Evolutionary conservation across 2,797 vertebrate species (phyloP), one percentile per base, ranked within the genome.

Genomic region (Danio aesculapii): DNA sequence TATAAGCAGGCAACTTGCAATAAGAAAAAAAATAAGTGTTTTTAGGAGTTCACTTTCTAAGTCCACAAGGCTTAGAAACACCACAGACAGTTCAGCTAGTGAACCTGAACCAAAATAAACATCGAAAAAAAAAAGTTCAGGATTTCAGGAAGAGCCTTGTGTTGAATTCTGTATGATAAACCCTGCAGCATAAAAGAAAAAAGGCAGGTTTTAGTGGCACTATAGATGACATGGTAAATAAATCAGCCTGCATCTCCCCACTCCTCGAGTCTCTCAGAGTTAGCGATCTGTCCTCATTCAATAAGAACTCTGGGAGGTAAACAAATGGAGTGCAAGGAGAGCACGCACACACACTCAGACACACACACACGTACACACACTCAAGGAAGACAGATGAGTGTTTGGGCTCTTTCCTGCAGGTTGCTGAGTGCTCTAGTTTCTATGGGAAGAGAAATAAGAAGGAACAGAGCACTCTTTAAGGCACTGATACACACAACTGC

Each of bases 341-440:
- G 17, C 64, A 39, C 76, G 4, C 58, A 75, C 64, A 70, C 76
- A 69, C 57, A 69, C 43, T 46, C 46, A 62, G 3, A 8, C 7
- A 52, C 44, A 52, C 78, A 73, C 30, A 52, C 78, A 73, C 30
- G 30, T 46, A 88, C 89, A 81, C 52, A 50, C 19, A 66, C 88
- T 61, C 82, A 85, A 84, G 84, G 46, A 70, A 75, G 88, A 92
- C 89, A 78, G 88, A 92, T 92, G 87, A 86, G 79, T 90, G 88
- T 89, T 89, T 89, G 89, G 91, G 84, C 75, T 85, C 87, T 87
- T 88, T 89, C 85, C 89, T 84, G 77, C 80, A 66, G 85, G 88
- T 90, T 87, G 84, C 92, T 88, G 90, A 92, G 88, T 73, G 76
- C 59, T 91, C 85, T 85, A 90, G 88, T 92, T 86, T 90, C 84